A percentile compares a stretch with the other conserved stretches of the same genome.
Evolutionary conservation across 2,888 invertebrate species (phyloP).

Genomic region (Aromia moschata): DNA sequence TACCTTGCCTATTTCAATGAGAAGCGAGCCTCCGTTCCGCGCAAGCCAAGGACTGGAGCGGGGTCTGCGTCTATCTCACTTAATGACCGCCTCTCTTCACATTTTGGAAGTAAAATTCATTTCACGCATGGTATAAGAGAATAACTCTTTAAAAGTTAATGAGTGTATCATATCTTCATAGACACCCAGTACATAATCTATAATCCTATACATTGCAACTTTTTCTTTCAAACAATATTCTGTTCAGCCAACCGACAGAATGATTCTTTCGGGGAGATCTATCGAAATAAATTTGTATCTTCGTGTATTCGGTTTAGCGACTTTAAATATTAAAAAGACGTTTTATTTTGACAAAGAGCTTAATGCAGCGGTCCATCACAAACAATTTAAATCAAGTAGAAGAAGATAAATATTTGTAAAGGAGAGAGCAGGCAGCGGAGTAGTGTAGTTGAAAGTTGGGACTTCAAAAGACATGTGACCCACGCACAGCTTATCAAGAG

Average conservation of each 20-base stretch:
- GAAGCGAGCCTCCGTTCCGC: too few relatives aligned
- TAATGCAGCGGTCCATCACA: conserved; percentile 48
- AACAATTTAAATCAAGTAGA: conserved; percentile 51
- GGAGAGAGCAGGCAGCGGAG: conserved; percentile 33
- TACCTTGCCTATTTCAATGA: too few relatives aligned
- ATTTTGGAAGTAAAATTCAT: too few relatives aligned
- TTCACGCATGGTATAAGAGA: too few relatives aligned
- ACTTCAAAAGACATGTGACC: conserved; percentile 52
- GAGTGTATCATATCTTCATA: too few relatives aligned
- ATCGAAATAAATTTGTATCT: background rate
- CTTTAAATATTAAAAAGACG: conserved; percentile 24
- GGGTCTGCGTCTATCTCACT: too few relatives aligned
- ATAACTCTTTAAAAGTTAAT: too few relatives aligned
- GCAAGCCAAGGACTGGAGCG: too few relatives aligned
- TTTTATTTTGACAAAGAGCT: conserved; percentile 36
- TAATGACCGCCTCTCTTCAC: too few relatives aligned
- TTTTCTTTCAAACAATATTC: too few relatives aligned
- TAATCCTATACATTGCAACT: too few relatives aligned
- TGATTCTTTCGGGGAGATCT: background rate
- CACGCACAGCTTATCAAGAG: conserved; percentile 55
- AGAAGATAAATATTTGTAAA: conserved; percentile 51
- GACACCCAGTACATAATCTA: too few relatives aligned
- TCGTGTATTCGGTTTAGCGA: conserved; percentile 13
- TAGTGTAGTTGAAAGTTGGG: conserved; percentile 43
- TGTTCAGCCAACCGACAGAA: background rate